Evolutionary conservation across 2,113 vertebrate species (phyloP).

Genomic region (Irena cyanogastra): DNA sequence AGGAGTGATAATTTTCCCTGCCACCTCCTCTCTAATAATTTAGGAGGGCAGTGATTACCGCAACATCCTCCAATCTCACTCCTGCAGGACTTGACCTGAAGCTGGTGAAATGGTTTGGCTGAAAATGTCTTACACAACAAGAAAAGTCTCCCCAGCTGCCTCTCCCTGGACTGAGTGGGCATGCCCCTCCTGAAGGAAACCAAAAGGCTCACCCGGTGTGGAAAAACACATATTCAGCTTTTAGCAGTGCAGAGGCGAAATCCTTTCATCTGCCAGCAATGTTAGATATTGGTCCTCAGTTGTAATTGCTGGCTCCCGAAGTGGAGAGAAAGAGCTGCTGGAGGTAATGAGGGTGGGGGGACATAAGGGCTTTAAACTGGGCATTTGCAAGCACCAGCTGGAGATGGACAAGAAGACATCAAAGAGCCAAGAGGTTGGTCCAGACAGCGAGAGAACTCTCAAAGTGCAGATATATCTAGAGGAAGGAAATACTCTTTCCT

Average conservation of each 20-base stretch:
- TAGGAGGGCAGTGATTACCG: neutral
- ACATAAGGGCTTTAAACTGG: neutral
- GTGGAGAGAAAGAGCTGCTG: neutral
- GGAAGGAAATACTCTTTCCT: neutral
- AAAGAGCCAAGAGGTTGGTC: neutral
- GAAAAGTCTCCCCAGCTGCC: neutral
- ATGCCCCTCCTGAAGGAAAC: neutral
- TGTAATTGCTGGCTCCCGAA: neutral
- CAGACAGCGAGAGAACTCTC: neutral
- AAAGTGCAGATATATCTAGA: neutral
- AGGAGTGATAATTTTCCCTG: neutral
- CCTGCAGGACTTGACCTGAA: neutral
- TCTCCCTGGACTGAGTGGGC: neutral
- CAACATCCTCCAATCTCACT: neutral
- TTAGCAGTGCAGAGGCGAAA: neutral
- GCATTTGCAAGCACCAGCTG: neutral
- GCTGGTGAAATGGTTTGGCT: neutral
- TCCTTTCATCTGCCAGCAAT: neutral
- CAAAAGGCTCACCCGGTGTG: rapidly evolving
- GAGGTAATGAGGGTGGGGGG: neutral
- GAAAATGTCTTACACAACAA: neutral
- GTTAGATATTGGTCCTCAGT: neutral
- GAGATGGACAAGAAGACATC: neutral
- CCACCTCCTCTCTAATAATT: neutral
- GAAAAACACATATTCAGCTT: neutral